A percentile compares a stretch with the other conserved stretches of the same genome.
phyloP scores from a whole-genome alignment of 2,113 vertebrate species.

The Cinclus mexicanus region DNA sequence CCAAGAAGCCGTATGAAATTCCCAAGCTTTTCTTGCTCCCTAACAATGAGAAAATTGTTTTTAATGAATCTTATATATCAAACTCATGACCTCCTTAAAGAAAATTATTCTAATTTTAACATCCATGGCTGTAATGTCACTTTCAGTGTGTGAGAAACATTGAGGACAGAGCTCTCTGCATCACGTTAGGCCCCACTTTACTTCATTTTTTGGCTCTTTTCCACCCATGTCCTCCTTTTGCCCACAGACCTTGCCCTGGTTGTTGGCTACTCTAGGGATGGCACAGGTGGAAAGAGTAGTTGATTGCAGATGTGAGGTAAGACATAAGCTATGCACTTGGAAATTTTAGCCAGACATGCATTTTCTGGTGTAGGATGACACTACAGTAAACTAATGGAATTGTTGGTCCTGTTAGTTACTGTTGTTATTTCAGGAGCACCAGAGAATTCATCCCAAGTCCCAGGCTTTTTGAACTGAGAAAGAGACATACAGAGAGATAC shows the following conservation, averaged over 20 bases:
- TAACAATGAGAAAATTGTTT: neutral
- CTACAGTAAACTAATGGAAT: fast-evolving
- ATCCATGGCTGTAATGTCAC: neutral
- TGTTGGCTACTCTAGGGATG: neutral
- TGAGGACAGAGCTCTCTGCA: neutral
- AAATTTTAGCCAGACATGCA: neutral
- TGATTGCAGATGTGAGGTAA: neutral
- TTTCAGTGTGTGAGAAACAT: neutral
- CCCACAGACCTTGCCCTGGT: fast-evolving
- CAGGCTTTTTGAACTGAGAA: neutral
- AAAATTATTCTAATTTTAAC: neutral
- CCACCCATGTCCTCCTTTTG: fast-evolving
- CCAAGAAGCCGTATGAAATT: neutral
- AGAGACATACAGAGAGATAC: neutral
- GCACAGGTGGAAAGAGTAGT: neutral
- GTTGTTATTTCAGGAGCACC: neutral
- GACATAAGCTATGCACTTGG: neutral
- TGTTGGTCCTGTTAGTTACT: neutral
- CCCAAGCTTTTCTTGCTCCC: neutral
- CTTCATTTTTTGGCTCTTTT: neutral
- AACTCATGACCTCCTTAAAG: neutral
- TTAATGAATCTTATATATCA: neutral
- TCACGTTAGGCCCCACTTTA: neutral
- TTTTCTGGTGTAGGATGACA: neutral
- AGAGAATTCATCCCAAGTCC: neutral